phyloP scores from a whole-genome alignment of 2,888 invertebrate species.

The Lacanobia oleracea region DNA sequence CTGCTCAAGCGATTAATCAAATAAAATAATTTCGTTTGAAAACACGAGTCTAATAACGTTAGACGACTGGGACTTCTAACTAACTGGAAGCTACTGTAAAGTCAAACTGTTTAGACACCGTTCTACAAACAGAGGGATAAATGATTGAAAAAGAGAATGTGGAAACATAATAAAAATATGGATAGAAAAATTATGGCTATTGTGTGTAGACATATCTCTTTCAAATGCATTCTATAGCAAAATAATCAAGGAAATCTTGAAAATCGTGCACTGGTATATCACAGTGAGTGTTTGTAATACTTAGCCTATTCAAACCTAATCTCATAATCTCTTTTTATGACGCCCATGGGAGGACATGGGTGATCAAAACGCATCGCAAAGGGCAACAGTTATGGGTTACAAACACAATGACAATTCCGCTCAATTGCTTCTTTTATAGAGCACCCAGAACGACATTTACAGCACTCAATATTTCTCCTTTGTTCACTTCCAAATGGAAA shows the following conservation, averaged over 20 bases:
- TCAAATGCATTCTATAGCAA: not conserved
- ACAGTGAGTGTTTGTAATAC: not conserved
- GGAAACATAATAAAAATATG: too few species aligned
- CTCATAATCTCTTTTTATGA: slow-evolving; percentile 39
- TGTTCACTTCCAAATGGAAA: slow-evolving; percentile 17
- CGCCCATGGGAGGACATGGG: slow-evolving; percentile 34
- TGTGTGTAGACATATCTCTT: not conserved
- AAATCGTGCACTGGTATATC: not conserved
- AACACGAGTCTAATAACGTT: slow-evolving; percentile 21
- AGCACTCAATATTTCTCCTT: not conserved
- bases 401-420: slow-evolving; percentile 51
- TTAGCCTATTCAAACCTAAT: slow-evolving; percentile 22
- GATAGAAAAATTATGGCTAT: too few species aligned
- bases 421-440: slow-evolving; percentile 56
- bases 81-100: not conserved
- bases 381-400: slow-evolving; percentile 35
- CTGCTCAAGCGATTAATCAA: slow-evolving; percentile 42
- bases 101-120: not conserved
- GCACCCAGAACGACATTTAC: slow-evolving; percentile 16
- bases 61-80: slow-evolving; percentile 1
- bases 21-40: slow-evolving; percentile 35
- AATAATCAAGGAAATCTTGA: too few species aligned
- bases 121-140: not conserved
- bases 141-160: too few species aligned
- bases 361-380: slow-evolving; percentile 43